Evolutionary conservation across 1,140 invertebrate genomes (phyloP).

Genomic region (Physella acuta): DNA sequence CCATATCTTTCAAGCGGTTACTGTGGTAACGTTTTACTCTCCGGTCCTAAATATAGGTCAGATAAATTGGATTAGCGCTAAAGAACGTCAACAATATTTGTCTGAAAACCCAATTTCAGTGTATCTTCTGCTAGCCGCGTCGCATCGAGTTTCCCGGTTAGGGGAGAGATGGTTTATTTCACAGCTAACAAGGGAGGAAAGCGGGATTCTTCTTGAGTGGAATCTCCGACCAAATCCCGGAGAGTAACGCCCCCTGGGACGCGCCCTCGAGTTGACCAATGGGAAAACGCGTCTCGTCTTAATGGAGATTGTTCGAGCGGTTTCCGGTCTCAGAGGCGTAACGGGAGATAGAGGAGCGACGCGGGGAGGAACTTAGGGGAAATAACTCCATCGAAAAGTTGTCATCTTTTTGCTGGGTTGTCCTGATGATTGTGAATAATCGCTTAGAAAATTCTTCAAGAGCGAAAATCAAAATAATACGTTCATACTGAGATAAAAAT

Average conservation of each 20-base stretch:
- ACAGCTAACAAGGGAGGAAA: conserved; percentile 11
- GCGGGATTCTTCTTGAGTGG: conserved; percentile 8
- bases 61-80: too few relatives aligned
- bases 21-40: too few relatives aligned
- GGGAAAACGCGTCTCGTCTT: conserved; percentile 14
- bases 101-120: background rate
- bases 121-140: background rate
- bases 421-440: too few relatives aligned
- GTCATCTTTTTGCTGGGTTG: too few relatives aligned
- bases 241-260: conserved; percentile 5
- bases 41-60: too few relatives aligned
- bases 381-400: too few relatives aligned
- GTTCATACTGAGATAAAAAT: too few relatives aligned
- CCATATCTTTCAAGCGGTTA: too few relatives aligned
- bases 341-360: background rate
- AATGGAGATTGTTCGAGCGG: conserved; percentile 19
- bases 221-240: conserved; percentile 21
- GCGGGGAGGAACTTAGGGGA: conserved; percentile 3
- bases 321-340: conserved; percentile 8
- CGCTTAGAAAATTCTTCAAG: too few relatives aligned
- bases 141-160: background rate
- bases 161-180: conserved; percentile 17
- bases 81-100: too few relatives aligned
- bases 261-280: conserved; percentile 11
- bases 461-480: too few relatives aligned